A percentile compares a stretch with the other conserved stretches of the same genome.
Evolutionary conservation across 2,888 invertebrate species (phyloP).

Genomic region (Dysmachus trigonus): DNA sequence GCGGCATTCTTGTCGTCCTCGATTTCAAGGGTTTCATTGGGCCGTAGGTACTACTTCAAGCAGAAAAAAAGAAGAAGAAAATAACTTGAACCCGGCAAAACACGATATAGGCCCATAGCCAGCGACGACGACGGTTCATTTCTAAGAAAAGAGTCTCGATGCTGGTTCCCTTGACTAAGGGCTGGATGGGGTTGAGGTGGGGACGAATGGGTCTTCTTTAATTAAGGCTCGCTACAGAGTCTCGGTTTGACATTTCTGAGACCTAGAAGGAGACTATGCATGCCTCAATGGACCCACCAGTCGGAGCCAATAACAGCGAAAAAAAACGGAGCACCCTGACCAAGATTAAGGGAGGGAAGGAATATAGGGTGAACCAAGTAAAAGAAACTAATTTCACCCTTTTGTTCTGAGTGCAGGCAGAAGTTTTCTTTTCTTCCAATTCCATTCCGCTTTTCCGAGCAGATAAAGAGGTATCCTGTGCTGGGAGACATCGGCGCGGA

Average conservation of each 20-base stretch:
- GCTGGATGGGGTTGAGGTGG: neutral
- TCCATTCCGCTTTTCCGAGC: conserved; percentile 2
- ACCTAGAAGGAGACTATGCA: conserved; percentile 28
- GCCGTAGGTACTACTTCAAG: neutral
- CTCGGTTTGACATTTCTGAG: conserved; percentile 6
- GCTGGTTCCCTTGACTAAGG: neutral
- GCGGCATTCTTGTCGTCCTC: neutral
- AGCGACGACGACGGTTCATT: neutral
- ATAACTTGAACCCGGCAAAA: neutral
- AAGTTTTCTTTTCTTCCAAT: conserved; percentile 29
- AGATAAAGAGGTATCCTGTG: conserved; percentile 17
- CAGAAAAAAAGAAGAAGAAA: neutral
- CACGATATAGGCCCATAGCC: neutral
- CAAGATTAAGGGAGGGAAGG: neutral
- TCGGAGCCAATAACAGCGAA: neutral
- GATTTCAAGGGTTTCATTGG: neutral
- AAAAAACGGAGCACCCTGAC: neutral
- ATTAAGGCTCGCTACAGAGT: conserved; percentile 11
- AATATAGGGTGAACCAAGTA: neutral
- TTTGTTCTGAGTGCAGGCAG: conserved; percentile 38
- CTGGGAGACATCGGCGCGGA: neutral
- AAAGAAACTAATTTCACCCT: conserved; percentile 44
- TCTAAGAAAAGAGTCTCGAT: neutral
- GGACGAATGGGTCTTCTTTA: conserved; percentile 2
- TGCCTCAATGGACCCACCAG: conserved; percentile 36